Conservation (phyloP, 2,888 invertebrate species). For the Sphecodes monilicornis region DNA sequence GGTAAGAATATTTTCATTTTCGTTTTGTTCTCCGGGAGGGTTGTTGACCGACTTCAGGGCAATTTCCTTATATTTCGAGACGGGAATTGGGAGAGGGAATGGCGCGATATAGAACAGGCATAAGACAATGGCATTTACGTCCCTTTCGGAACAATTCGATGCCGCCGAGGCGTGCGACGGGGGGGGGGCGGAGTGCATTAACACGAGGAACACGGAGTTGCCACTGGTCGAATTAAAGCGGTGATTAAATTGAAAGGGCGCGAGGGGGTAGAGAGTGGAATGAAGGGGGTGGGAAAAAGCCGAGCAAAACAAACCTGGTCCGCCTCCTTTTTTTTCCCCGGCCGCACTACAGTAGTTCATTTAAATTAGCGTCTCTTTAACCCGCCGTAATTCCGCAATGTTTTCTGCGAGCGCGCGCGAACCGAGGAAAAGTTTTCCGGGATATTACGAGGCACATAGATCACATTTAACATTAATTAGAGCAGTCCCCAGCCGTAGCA, state of each 20-base stretch:
- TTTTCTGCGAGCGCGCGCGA: conserved; percentile 34
- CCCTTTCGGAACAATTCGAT: background rate
- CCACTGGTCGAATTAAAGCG: conserved; percentile 52
- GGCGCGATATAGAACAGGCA: background rate
- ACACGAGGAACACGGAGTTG: conserved; percentile 41
- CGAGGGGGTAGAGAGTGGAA: background rate
- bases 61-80: background rate
- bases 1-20: background rate
- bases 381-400: conserved; percentile 56
- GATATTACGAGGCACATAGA: conserved; percentile 50
- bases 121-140: background rate
- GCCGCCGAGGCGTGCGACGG: background rate
- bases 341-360: conserved; percentile 55
- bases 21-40: background rate
- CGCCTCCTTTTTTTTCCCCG: conserved; percentile 12
- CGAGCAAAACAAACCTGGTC: conserved; percentile 34
- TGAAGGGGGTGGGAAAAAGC: conserved; percentile 18
- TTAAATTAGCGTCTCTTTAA: conserved; percentile 61
- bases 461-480: conserved; percentile 62
- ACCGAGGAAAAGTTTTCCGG: conserved; percentile 30
- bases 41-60: background rate
- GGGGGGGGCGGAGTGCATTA: conserved; percentile 11
- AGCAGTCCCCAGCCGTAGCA: conserved; percentile 34
- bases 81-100: background rate
- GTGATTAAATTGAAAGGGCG: conserved; percentile 54